Base-by-base conservation (phyloP, 2,113 vertebrate genomes). In the Leptosomus discolor region DNA sequence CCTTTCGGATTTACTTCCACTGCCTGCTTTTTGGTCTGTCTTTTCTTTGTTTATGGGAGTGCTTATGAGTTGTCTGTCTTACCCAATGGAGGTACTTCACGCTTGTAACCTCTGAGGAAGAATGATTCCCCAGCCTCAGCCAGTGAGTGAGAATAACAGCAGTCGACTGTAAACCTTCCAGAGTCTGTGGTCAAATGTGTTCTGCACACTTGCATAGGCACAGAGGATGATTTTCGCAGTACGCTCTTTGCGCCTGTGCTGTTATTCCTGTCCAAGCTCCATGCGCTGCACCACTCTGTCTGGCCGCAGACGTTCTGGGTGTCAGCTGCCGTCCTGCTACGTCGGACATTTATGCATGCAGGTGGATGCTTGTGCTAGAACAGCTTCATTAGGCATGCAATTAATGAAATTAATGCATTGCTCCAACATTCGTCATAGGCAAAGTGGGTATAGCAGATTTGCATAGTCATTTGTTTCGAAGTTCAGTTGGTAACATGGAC, bases 341-440 rank as follows among this genome's bases (percentile, higher is more conserved):
- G 0, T 56, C 30, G 34, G 26, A 16, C 4, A 6, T 8, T 51
- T 46, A 8, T 6, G 26, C 15, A 2, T 69, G 15, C 24, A 29
- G 23, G 10, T 56, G 50, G 51, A 8, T 82, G 70, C 17, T 34
- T 20, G 15, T 58, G 51, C 51, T 60, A 19, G 14, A 65, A 18
- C 12, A 45, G 11, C 51, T 56, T 17, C 32, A 1, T 93, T 57
- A 60, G 23, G 34, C 24, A 20, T n/a, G 18, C 30, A 3, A 19
- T 36, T 73, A 51, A n/a, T n/a, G 70, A 48, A 69, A 60, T 12
- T 1, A 81, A 85, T 30, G 29, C 29, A 3, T 48, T 77, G 48
- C 37, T 74, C 50, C 34, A 56, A 2, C 34, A 51, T 45, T 30
- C 0, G 0, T 32, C 23, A 5, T 4, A 41, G 43, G 20, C 56